Conservation (phyloP, 2,797 vertebrate genomes). For the Mormyrops attenuatus region DNA sequence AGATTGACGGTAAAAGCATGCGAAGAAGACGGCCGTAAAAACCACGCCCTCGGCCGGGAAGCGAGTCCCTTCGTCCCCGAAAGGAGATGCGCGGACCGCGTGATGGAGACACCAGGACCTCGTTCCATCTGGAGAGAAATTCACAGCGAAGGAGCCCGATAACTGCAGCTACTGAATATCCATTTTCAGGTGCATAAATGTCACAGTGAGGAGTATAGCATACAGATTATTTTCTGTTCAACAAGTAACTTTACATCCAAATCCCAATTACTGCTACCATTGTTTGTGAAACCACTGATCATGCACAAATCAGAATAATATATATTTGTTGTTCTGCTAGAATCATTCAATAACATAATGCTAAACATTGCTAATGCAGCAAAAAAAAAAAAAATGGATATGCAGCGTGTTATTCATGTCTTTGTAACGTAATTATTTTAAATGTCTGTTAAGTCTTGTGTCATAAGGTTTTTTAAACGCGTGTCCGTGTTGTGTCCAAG, state of each 20-base stretch:
- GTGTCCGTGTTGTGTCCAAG: not conserved
- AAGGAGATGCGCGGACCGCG: not conserved
- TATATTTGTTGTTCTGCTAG: not conserved
- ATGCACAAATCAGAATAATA: not conserved
- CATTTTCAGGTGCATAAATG: not conserved
- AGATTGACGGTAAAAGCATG: not conserved
- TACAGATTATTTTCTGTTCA: not conserved
- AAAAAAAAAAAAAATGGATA: not conserved
- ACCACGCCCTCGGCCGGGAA: constrained; percentile 3
- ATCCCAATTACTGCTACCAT: not conserved
- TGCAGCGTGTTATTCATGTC: not conserved
- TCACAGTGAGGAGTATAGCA: not conserved
- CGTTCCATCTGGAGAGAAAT: not conserved
- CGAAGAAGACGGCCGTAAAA: not conserved
- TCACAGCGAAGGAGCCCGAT: not conserved
- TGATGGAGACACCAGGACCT: not conserved
- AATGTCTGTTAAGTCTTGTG: constrained; percentile 12
- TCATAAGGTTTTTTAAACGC: not conserved
- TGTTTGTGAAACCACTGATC: not conserved
- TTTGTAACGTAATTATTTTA: not conserved
- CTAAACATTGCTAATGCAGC: not conserved
- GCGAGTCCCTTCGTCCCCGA: not conserved
- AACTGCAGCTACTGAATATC: not conserved
- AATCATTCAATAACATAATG: not conserved
- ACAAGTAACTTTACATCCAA: not conserved